These are phyloP conservation scores for Silurus asotus DNA, from an alignment of 2,113 vertebrate genomes.

Conservation along the genomic window DNA sequence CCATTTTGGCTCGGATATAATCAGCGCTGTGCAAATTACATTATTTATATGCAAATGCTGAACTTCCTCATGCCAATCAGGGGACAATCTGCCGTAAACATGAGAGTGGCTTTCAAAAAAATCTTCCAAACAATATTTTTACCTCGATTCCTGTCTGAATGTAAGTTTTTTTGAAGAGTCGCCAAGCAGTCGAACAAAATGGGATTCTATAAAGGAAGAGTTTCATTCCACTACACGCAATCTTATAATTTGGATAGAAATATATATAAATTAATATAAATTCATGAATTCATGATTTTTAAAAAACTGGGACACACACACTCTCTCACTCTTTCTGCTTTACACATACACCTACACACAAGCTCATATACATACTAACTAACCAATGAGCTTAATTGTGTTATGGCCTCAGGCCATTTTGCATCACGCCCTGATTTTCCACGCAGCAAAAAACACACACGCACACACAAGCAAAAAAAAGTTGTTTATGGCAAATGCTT, in stretches of 20 bases:
- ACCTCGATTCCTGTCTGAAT: neutral
- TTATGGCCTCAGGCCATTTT: conserved; percentile 48
- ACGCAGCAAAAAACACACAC: conserved; percentile 19
- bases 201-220: neutral
- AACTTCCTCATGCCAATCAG: conserved; percentile 16
- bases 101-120: neutral
- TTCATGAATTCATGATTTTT: too few relatives aligned
- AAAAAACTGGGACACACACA: neutral
- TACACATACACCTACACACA: conserved; percentile 19
- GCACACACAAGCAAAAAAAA: conserved; percentile 45
- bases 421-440: conserved; percentile 45
- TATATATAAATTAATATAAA: too few relatives aligned
- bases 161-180: neutral
- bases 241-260: too few relatives aligned
- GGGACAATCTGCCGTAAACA: neutral
- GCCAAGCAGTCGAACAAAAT: neutral
- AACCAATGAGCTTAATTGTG: conserved; percentile 59
- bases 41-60: conserved; percentile 53
- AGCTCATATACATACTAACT: conserved; percentile 31
- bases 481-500: conserved; percentile 55
- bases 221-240: neutral
- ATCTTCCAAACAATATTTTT: neutral
- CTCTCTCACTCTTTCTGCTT: neutral
- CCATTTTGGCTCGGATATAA: conserved; percentile 27
- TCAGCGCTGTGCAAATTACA: conserved; percentile 41